Conservation (phyloP, 2,888 invertebrate genomes). For the Lasioglossum villosulum region DNA sequence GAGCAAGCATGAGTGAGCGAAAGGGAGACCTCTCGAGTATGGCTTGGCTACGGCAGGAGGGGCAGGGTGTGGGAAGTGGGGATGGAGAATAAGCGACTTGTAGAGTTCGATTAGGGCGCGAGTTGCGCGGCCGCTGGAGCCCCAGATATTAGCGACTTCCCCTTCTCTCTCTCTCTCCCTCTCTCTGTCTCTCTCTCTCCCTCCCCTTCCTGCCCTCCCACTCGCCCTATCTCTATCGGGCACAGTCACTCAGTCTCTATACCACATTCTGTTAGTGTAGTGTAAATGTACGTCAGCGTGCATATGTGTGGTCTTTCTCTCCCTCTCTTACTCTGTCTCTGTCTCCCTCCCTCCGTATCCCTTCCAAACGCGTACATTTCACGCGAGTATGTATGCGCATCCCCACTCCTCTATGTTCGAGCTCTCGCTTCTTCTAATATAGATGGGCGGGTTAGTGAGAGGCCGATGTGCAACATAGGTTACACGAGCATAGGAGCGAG, state of each 20-base stretch:
- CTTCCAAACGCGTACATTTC: slow-evolving; percentile 25
- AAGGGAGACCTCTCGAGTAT: slow-evolving; percentile 65
- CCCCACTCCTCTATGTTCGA: slow-evolving; percentile 13
- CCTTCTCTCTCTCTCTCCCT: slow-evolving; percentile 61
- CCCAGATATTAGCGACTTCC: slow-evolving; percentile 84
- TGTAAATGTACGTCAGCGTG: background rate
- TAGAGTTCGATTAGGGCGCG: slow-evolving; percentile 82
- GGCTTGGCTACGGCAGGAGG: slow-evolving; percentile 57
- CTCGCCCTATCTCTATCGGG: background rate
- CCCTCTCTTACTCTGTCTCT: background rate
- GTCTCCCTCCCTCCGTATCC: background rate
- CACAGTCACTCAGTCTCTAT: background rate
- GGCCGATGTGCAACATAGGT: slow-evolving; percentile 56
- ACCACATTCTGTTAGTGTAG: background rate
- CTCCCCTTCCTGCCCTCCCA: slow-evolving; percentile 18
- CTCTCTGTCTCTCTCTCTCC: slow-evolving; percentile 25
- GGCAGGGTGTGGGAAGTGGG: slow-evolving; percentile 63
- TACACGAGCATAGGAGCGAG: slow-evolving; percentile 50
- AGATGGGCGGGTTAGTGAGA: slow-evolving; percentile 62
- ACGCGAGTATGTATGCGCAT: slow-evolving; percentile 3
- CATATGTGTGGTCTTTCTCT: background rate
- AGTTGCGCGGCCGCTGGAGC: slow-evolving; percentile 83
- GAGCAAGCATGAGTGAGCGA: slow-evolving; percentile 72
- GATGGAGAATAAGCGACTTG: slow-evolving; percentile 72
- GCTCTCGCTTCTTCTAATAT: slow-evolving; percentile 45